Base-by-base conservation (phyloP, 2,797 vertebrate species). In the Ciconia nigra region DNA sequence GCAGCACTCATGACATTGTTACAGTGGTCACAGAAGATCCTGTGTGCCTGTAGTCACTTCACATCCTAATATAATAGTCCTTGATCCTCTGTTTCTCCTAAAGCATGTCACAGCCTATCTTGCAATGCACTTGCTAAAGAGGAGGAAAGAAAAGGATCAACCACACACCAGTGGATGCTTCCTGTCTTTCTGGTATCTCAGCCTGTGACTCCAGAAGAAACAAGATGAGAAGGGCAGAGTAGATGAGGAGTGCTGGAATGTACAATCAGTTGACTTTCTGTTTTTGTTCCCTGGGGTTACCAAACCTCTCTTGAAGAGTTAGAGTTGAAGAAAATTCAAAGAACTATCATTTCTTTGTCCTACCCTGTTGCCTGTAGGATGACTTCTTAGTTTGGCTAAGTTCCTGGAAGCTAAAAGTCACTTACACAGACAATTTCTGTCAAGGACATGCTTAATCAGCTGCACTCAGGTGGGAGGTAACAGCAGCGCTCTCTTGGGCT, bases 381-480 rank as follows among this genome's bases (percentile, higher is more conserved):
- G 84, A 85, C 46, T 95, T 87, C 87, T 96, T 87, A 54, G 76
- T 93, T 97, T 95, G 81, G 44, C 55, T 90, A 93, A 92, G 73
- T 87, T 96, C 86, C 93, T 92, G 70, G 63, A 63, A 96, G 59
- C 71, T 88, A 90, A 91, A 92, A 94, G 92, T 93, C 95, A 58
- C 76, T 94, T 69, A 67, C 52, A 78, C 37, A 70, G 66, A 65
- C 63, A 76, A 72, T 87, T 94, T 94, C 81, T 91, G 89, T 94
- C 90, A 97, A 96, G 87, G 87, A 94, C 80, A 26, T 92, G 54
- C 42, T 91, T 94, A 95, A 97, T 92, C 87, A 97, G 86, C 82
- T 95, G 47, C 89, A 93, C 95, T 98, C 82, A 25, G 82, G 82
- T 90, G 78, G 47, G 86, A 96, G 90, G 65, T 80, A 89, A 46